Percentiles rank a stretch among this genome's conserved stretches.
phyloP scores from a whole-genome alignment of 2,888 invertebrate genomes.

The Lacanobia oleracea region DNA sequence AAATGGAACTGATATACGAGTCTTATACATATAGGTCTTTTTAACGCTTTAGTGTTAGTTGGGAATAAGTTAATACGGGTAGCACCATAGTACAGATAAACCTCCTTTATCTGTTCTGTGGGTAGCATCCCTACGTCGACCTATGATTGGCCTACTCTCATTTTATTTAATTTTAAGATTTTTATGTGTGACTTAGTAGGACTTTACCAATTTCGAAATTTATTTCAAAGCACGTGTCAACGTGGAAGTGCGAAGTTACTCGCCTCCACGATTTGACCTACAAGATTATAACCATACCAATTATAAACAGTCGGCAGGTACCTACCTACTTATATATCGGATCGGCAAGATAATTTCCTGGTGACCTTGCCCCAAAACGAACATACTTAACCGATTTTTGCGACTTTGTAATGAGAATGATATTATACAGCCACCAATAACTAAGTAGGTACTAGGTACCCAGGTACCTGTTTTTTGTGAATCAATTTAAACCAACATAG shows the following conservation, averaged over 20 bases:
- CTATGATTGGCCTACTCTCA: neutral
- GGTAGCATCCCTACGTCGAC: neutral
- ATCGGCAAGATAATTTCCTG: slow-evolving; percentile 2
- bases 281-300: neutral
- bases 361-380: neutral
- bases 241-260: neutral
- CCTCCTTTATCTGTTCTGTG: no score
- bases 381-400: slow-evolving; percentile 7
- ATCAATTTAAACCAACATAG: neutral
- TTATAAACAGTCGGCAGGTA: neutral
- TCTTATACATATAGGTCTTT: no score
- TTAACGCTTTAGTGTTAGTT: no score
- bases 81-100: no score
- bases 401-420: neutral
- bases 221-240: neutral
- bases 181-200: neutral
- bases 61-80: no score
- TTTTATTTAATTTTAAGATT: no score
- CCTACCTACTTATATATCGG: neutral
- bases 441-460: neutral
- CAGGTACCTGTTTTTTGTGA: neutral
- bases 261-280: neutral
- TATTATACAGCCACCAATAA: neutral
- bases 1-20: no score
- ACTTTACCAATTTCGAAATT: neutral